These are phyloP conservation scores for Balaenoptera acutorostrata DNA, from an alignment of 2,113 vertebrate genomes.

Conservation along the genomic window DNA sequence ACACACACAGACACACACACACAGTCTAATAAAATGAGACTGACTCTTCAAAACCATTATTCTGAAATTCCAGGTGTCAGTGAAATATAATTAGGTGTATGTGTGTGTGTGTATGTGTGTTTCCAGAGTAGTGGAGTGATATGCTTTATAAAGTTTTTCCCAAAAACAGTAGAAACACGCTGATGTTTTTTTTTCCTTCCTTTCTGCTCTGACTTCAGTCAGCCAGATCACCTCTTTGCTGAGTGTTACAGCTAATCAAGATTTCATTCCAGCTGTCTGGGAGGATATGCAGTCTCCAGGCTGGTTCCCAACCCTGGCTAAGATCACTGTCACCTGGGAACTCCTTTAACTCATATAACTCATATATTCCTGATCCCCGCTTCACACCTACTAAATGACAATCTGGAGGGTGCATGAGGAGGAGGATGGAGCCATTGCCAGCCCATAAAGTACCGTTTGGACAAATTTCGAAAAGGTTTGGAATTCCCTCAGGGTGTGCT, in stretches of 20 bases:
- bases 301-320: neutral
- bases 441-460: neutral
- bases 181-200: neutral
- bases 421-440: neutral
- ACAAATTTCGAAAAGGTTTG: neutral
- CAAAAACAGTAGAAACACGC: neutral
- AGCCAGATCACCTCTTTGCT: neutral
- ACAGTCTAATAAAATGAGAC: neutral
- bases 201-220: neutral
- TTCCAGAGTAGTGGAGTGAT: neutral
- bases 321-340: constrained; percentile 35
- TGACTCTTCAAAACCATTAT: neutral
- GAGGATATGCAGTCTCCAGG: neutral
- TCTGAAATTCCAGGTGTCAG: neutral
- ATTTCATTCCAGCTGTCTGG: neutral
- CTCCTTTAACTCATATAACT: neutral
- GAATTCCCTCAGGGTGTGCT: neutral
- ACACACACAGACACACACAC: neutral
- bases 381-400: neutral
- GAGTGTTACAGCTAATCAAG: neutral
- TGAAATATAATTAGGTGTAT: neutral
- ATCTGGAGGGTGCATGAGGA: neutral
- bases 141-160: neutral
- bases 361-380: neutral
- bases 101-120: neutral